Conservation (phyloP, 2,888 invertebrate genomes). For the Acronicta psi region DNA sequence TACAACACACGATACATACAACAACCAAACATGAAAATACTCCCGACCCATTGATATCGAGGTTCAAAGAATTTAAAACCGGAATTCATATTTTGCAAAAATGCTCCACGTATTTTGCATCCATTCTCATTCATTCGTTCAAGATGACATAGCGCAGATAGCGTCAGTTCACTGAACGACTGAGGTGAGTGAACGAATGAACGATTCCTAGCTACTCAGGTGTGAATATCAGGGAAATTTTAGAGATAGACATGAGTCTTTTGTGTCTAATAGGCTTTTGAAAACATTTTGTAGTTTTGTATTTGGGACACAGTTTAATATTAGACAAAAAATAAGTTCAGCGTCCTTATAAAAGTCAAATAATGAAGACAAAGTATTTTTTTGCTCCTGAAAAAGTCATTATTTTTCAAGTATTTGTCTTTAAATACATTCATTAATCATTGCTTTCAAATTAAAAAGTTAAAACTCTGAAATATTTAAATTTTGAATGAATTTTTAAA, state of each 20-base stretch:
- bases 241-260: slow-evolving; percentile 42
- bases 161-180: slow-evolving; percentile 57
- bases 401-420: slow-evolving; percentile 6
- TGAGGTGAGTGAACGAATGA: slow-evolving; percentile 56
- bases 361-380: slow-evolving; percentile 27
- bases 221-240: slow-evolving; percentile 52
- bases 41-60: slow-evolving; percentile 35
- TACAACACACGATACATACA: neutral
- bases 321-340: neutral
- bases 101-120: slow-evolving; percentile 41
- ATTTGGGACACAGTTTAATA: neutral
- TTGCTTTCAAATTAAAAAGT: neutral
- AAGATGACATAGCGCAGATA: slow-evolving; percentile 50
- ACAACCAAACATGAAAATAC: slow-evolving; percentile 20
- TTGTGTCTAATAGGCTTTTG: slow-evolving; percentile 15
- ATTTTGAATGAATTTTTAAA: slow-evolving; percentile 4
- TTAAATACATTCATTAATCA: slow-evolving; percentile 20
- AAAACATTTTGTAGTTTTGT: slow-evolving; percentile 19
- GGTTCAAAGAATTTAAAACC: slow-evolving; percentile 39
- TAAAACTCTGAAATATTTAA: neutral
- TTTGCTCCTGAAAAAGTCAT: slow-evolving; percentile 27
- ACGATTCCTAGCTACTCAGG: slow-evolving; percentile 50
- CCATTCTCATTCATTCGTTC: slow-evolving; percentile 56
- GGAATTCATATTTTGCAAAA: slow-evolving; percentile 36
- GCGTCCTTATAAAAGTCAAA: slow-evolving; percentile 1